Evolutionary conservation across 2,113 vertebrate species (phyloP).

Genomic region (Gambusia affinis): DNA sequence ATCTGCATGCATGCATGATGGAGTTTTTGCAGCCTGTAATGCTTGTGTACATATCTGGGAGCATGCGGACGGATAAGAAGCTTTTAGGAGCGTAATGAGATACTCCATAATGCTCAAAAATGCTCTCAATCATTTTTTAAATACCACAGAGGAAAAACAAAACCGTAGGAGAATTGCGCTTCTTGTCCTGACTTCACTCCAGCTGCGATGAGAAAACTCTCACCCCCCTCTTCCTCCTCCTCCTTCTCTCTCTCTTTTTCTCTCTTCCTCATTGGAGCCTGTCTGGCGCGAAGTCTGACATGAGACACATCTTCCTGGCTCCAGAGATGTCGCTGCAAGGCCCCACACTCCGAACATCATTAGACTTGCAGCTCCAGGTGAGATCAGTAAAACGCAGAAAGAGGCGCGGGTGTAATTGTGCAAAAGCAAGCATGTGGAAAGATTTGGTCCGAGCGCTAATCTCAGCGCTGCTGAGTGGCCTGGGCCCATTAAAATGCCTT

Average conservation of each 20-base stretch:
- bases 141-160: constrained; percentile 62
- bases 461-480: constrained; percentile 47
- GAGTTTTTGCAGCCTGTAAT: constrained; percentile 24
- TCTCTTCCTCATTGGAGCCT: constrained; percentile 58
- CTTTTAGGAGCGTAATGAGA: constrained; percentile 73
- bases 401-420: constrained; percentile 26
- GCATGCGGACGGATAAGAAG: constrained; percentile 59
- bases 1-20: constrained; percentile 42
- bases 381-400: constrained; percentile 22
- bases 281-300: constrained; percentile 71
- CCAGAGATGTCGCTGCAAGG: constrained; percentile 66
- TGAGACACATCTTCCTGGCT: constrained; percentile 63
- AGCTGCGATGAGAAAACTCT: constrained; percentile 49
- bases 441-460: constrained; percentile 39
- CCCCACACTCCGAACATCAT: constrained; percentile 64
- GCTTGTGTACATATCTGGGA: constrained; percentile 40
- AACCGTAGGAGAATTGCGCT: constrained; percentile 59
- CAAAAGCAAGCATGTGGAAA: constrained; percentile 34
- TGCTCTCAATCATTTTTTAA: constrained; percentile 68
- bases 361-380: constrained; percentile 66
- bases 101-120: constrained; percentile 65
- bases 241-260: neutral
- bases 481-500: constrained; percentile 67
- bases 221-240: constrained; percentile 17
- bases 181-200: constrained; percentile 59